These are phyloP conservation scores for Lagopus muta DNA, from an alignment of 2,113 vertebrate genomes.

Conservation along the genomic window DNA sequence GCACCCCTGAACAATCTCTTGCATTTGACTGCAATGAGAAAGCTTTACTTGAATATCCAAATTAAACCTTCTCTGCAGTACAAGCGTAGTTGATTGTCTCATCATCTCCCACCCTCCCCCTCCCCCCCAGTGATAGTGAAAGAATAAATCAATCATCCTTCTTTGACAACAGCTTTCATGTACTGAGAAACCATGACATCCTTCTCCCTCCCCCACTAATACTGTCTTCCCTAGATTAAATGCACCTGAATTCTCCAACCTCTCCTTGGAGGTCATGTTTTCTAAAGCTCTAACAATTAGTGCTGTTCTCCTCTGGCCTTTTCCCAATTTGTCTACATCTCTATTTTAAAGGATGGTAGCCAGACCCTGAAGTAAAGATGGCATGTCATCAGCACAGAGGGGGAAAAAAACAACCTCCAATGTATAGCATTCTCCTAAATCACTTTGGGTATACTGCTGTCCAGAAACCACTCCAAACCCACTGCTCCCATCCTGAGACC, in stretches of 20 bases:
- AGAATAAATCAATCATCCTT: slow-evolving; percentile 43
- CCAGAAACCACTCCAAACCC: background rate
- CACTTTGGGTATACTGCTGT: background rate
- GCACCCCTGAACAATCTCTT: background rate
- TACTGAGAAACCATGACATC: slow-evolving; percentile 20
- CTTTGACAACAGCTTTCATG: slow-evolving; percentile 48
- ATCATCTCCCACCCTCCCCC: background rate
- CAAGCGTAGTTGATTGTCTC: background rate
- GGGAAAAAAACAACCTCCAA: background rate
- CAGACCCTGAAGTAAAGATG: background rate
- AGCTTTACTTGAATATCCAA: background rate
- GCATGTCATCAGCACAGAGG: background rate
- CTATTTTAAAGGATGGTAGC: slow-evolving; percentile 16
- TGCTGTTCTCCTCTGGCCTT: slow-evolving; percentile 18
- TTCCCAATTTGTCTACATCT: slow-evolving; percentile 43
- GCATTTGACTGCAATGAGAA: background rate
- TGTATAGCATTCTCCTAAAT: background rate
- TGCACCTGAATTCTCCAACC: slow-evolving; percentile 37
- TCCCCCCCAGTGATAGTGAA: background rate
- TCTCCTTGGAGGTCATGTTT: slow-evolving; percentile 38
- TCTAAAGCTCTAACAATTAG: slow-evolving; percentile 58
- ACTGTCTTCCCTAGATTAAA: slow-evolving; percentile 19
- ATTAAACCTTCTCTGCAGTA: background rate
- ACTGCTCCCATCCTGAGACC: background rate
- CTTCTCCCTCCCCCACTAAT: slow-evolving; percentile 7